Evolutionary conservation across 2,797 vertebrate species (phyloP).

Genomic region (Melanotaenia parkinsoni): DNA sequence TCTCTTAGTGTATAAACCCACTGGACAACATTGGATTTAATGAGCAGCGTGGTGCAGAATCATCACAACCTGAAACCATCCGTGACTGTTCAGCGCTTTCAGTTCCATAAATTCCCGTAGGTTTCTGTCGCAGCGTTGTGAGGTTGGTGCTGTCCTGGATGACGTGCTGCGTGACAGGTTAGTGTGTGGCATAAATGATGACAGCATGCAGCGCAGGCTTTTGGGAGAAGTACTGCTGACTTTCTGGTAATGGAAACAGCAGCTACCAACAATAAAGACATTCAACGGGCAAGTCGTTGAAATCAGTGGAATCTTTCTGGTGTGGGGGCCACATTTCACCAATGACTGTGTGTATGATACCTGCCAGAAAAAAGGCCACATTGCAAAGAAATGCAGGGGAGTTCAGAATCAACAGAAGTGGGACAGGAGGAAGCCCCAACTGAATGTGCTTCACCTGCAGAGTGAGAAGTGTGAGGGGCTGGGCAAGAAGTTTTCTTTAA

Average conservation of each 20-base stretch:
- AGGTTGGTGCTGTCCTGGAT: not conserved
- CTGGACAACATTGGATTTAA: too few species aligned
- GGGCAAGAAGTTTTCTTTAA: not conserved
- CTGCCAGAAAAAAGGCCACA: not conserved
- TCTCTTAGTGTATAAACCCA: too few species aligned
- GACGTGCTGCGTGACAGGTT: not conserved
- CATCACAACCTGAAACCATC: too few species aligned
- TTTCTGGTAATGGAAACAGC: not conserved
- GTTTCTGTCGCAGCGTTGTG: not conserved
- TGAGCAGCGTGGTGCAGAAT: too few species aligned
- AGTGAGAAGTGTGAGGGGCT: not conserved
- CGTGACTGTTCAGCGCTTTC: too few species aligned
- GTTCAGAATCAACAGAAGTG: not conserved
- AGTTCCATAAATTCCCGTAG: too few species aligned
- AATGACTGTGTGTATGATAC: not conserved
- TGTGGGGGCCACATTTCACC: not conserved
- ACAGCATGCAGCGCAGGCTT: not conserved
- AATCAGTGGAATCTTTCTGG: not conserved
- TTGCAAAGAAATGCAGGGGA: not conserved
- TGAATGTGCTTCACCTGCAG: not conserved
- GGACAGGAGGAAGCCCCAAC: not conserved
- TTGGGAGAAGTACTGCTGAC: not conserved
- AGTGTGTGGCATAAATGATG: not conserved
- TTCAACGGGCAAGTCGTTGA: not conserved
- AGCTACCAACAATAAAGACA: not conserved